Conservation (phyloP, 2,888 invertebrate genomes). For the Cataglyphis altisquamis region DNA sequence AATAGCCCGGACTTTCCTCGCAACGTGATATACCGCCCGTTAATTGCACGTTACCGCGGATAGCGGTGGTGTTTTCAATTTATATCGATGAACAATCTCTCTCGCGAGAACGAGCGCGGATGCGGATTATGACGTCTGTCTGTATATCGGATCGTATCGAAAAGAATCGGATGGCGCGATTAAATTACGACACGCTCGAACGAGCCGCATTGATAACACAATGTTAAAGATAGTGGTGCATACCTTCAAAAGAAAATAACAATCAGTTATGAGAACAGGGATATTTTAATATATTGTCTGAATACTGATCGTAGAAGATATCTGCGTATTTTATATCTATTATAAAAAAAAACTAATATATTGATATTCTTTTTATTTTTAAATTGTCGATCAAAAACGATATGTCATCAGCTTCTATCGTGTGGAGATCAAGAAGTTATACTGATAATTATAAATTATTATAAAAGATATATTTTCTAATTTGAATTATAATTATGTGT, state of each 20-base stretch:
- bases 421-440: neutral
- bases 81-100: constrained; percentile 41
- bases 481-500: neutral
- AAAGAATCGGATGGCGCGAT: constrained; percentile 47
- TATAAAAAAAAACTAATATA: neutral
- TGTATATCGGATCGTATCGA: constrained; percentile 45
- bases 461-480: neutral
- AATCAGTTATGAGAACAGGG: constrained; percentile 13
- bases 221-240: constrained; percentile 13
- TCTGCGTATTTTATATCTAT: neutral
- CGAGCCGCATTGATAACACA: constrained; percentile 31
- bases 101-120: neutral
- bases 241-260: constrained; percentile 19
- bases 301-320: neutral
- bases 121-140: constrained; percentile 44
- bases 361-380: neutral
- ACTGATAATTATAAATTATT: neutral
- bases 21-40: constrained; percentile 43
- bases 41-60: constrained; percentile 42
- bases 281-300: neutral
- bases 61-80: constrained; percentile 43
- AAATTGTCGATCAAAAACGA: neutral
- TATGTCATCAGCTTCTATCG: neutral
- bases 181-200: constrained; percentile 47
- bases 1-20: constrained; percentile 49